Conservation (phyloP, 2,797 vertebrate genomes). For the Typhlichthys subterraneus region DNA sequence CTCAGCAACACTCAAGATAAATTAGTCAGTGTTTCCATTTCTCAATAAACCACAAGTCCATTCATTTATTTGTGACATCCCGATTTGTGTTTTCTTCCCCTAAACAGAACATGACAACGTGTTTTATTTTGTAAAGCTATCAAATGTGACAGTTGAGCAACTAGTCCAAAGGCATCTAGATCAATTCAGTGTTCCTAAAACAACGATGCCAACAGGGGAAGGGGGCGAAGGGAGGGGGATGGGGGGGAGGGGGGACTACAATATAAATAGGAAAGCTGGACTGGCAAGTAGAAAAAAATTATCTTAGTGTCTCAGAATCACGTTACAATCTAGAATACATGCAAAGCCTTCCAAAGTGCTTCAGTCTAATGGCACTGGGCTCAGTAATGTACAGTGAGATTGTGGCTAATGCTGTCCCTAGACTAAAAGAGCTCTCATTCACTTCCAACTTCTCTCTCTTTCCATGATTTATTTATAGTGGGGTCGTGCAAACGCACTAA, state of each 20-base stretch:
- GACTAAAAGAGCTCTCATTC: slow-evolving; percentile 12
- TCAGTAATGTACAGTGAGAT: slow-evolving; percentile 46
- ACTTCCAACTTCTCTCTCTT: slow-evolving; percentile 13
- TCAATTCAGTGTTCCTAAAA: too few species aligned
- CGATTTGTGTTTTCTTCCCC: slow-evolving; percentile 5
- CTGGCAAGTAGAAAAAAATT: slow-evolving; percentile 28
- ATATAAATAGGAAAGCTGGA: slow-evolving; percentile 5
- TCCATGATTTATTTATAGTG: slow-evolving; percentile 24
- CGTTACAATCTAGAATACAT: slow-evolving; percentile 8
- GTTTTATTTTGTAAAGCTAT: slow-evolving; percentile 24
- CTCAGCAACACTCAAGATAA: slow-evolving; percentile 56
- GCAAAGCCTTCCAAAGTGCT: slow-evolving; percentile 9
- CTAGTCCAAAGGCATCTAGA: not conserved
- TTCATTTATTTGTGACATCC: slow-evolving; percentile 32
- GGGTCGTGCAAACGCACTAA: not conserved
- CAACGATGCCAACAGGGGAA: not conserved
- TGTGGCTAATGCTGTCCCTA: slow-evolving; percentile 29
- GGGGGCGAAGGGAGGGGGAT: not conserved
- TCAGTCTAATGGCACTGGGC: slow-evolving; percentile 38
- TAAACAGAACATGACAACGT: not conserved
- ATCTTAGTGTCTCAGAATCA: slow-evolving; percentile 19
- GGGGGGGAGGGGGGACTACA: not conserved
- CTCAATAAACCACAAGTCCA: slow-evolving; percentile 55
- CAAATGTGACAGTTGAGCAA: slow-evolving; percentile 20
- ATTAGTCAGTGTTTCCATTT: slow-evolving; percentile 72